phyloP scores from a whole-genome alignment of 2,888 invertebrate genomes.

The Hirtodrosophila cameraria region DNA sequence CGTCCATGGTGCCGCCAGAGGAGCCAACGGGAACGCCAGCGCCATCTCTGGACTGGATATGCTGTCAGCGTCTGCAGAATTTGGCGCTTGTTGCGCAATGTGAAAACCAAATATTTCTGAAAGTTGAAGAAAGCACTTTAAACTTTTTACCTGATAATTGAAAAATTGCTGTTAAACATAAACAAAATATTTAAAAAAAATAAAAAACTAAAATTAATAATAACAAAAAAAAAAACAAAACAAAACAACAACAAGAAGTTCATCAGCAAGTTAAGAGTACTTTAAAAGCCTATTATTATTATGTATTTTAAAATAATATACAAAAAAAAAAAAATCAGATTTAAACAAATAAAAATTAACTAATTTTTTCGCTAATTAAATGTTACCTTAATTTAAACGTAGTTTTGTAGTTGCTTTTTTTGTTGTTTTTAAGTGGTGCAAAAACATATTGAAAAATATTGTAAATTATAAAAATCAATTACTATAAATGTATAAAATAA shows the following conservation, averaged over 20 bases:
- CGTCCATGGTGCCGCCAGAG: conserved; percentile 33
- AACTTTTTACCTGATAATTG: conserved; percentile 80
- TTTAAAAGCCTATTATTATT: conserved; percentile 55
- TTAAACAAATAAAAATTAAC: conserved; percentile 35
- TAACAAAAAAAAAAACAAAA: conserved; percentile 5
- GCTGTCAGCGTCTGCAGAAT: conserved; percentile 70
- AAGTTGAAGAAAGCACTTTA: conserved; percentile 73
- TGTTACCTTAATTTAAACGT: conserved; percentile 50
- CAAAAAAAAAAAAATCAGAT: conserved; percentile 45
- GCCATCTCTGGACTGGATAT: conserved; percentile 65
- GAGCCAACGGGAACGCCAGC: conserved; percentile 49
- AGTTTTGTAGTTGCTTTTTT: conserved; percentile 62
- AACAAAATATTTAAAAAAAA: conserved; percentile 22
- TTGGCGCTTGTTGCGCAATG: conserved; percentile 73
- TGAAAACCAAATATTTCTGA: conserved; percentile 80
- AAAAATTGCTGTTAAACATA: conserved; percentile 74
- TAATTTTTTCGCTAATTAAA: conserved; percentile 64
- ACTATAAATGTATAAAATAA: conserved; percentile 70
- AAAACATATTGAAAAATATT: conserved; percentile 29
- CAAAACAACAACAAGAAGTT: conserved; percentile 20
- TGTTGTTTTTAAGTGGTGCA: conserved; percentile 47
- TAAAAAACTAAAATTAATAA: background rate
- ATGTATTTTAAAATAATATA: conserved; percentile 66
- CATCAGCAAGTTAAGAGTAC: conserved; percentile 46
- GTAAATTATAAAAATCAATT: conserved; percentile 51